Percentiles rank a stretch among this genome's conserved stretches.
phyloP scores from a whole-genome alignment of 1,140 invertebrate species.

The Ips typographus region DNA sequence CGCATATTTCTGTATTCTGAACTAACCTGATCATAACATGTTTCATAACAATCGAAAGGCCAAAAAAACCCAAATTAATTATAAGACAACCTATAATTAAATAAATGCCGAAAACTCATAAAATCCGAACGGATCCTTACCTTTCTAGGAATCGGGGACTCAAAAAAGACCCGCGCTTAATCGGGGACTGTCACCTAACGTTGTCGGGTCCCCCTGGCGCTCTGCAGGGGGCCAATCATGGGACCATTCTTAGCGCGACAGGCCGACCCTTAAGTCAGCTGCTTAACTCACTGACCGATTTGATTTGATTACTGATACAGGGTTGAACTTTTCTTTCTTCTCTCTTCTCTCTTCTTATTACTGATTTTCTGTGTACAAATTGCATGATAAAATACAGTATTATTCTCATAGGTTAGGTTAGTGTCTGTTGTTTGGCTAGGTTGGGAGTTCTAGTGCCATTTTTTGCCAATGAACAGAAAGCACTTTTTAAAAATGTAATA shows the following conservation, averaged over 20 bases:
- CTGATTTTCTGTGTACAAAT: too few species aligned
- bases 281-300: slow-evolving; percentile 5
- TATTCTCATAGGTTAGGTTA: too few species aligned
- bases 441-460: too few species aligned
- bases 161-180: slow-evolving; percentile 11
- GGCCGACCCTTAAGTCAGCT: slow-evolving; percentile 16
- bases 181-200: slow-evolving; percentile 12
- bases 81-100: slow-evolving; percentile 16
- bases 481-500: too few species aligned
- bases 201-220: slow-evolving; percentile 10
- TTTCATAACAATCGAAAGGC: too few species aligned
- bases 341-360: too few species aligned
- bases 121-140: slow-evolving; percentile 11
- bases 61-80: slow-evolving; percentile 7
- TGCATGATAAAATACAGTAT: too few species aligned
- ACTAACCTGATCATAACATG: too few species aligned
- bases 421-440: too few species aligned
- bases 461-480: too few species aligned
- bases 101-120: slow-evolving; percentile 22
- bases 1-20: too few species aligned
- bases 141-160: slow-evolving; percentile 13
- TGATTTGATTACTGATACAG: not conserved
- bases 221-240: slow-evolving; percentile 19
- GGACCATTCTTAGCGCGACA: slow-evolving; percentile 16
- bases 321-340: not conserved